A percentile compares a stretch with the other conserved stretches of the same genome.
These are phyloP conservation scores for Oxystoma pomonae DNA, from an alignment of 2,888 invertebrate species.

Conservation along the genomic window DNA sequence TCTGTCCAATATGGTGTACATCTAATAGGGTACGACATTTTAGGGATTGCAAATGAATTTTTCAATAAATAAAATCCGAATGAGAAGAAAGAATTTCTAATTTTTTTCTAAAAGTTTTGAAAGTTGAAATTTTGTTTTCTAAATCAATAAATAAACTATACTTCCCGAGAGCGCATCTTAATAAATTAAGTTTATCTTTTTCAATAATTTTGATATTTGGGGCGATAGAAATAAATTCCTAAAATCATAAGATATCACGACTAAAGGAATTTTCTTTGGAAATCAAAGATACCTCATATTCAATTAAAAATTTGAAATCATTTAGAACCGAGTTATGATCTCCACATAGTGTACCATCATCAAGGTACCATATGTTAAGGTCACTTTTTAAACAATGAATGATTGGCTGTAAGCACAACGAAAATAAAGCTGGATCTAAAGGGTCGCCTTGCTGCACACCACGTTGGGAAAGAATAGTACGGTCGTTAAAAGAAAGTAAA, in stretches of 20 bases:
- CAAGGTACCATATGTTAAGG: too few species aligned
- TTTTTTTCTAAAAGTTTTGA: neutral
- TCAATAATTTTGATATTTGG: neutral
- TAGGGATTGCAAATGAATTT: neutral
- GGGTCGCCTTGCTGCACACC: too few species aligned
- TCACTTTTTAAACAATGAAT: too few species aligned
- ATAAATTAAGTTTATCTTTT: neutral
- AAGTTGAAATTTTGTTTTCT: neutral
- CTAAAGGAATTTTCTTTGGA: neutral
- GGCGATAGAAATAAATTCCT: neutral
- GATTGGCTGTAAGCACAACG: too few species aligned
- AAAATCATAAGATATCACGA: neutral
- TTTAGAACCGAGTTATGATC: too few species aligned
- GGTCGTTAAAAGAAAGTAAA: too few species aligned
- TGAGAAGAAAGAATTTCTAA: neutral
- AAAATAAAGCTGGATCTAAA: too few species aligned
- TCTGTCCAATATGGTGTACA: neutral
- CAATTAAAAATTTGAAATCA: neutral
- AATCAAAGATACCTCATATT: neutral
- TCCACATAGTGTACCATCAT: too few species aligned
- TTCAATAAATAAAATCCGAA: neutral
- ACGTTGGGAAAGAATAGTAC: too few species aligned
- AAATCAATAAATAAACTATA: neutral
- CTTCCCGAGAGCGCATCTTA: neutral
- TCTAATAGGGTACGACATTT: neutral